Base-by-base conservation (phyloP, 2,797 vertebrate genomes). In the Cichlasoma orientale region DNA sequence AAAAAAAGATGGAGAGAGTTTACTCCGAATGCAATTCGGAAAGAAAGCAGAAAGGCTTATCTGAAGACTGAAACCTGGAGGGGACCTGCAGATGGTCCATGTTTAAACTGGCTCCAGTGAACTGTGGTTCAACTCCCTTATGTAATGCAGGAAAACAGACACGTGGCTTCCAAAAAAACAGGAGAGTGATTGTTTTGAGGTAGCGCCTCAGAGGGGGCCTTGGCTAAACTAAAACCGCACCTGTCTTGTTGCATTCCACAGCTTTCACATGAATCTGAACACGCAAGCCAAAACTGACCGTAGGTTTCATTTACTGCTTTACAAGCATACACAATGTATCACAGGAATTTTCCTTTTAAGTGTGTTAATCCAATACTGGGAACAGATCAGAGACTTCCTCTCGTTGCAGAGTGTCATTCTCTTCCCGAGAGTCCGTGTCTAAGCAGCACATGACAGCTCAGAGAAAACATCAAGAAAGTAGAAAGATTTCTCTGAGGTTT, bases 61-160 rank as follows among this genome's bases (percentile, higher is more conserved):
- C 74, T 84, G 27, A 76, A 80, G 12, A 11, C n/a, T n/a, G 41
- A 59, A 73, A 54, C 47, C 73, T 74, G 57, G 29, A 29, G 31
- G 53, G 52, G 41, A 74, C 76, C 52, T 80, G 85, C 81, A 85
- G 80, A 84, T 54, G 16, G 52, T 47, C 44, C 66, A 74, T 55
- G 58, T 88, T 87, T 80, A 79, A 89, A 86, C 68, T 14, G 6
- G 23, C 55, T 80, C 86, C 79, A 79, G 25, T 87, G 87, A 90
- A 86, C 90, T 89, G 88, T 58, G 73, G 57, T 87, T 86, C 74
- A 89, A 79, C 91, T 90, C 85, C 75, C 83, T 91, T 92, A 92
- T 88, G 90, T 80, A 89, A 92, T 75, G 86, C 54, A 84, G 77
- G 75, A 92, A 93, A 95, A 88, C 92, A 93, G 89, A 91, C 88